phyloP scores from a whole-genome alignment of 1,140 invertebrate genomes.

The Choristoneura fumiferana region DNA sequence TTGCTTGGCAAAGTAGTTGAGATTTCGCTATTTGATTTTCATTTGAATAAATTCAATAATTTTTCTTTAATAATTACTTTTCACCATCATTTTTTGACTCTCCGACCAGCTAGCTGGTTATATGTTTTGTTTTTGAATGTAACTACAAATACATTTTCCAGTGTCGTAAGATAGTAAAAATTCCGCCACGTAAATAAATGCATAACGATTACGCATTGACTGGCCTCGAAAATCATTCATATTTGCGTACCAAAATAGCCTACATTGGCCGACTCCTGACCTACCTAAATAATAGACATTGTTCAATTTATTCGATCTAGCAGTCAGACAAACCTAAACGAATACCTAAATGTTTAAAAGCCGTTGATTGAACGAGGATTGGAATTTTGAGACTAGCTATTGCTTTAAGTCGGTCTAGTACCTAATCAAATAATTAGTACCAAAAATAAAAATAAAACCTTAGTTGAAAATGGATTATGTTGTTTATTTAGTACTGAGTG shows the following conservation, averaged over 20 bases:
- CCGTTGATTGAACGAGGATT: no score
- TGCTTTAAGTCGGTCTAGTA: slow-evolving; percentile 43
- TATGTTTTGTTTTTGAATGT: no score
- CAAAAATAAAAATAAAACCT: slow-evolving; percentile 19
- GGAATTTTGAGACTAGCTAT: slow-evolving; percentile 69
- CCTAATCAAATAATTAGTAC: slow-evolving; percentile 15
- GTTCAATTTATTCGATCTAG: neutral
- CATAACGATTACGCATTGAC: neutral
- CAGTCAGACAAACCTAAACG: no score
- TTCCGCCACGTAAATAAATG: neutral
- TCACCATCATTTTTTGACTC: no score
- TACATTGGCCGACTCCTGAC: neutral
- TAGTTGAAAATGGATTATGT: slow-evolving; percentile 12
- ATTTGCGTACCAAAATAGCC: slow-evolving; percentile 19
- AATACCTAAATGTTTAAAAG: no score
- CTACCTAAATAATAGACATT: neutral
- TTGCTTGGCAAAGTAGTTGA: no score
- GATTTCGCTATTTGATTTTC: no score
- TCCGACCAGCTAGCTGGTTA: no score
- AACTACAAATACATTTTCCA: no score
- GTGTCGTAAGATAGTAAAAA: no score
- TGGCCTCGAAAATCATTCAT: slow-evolving; percentile 1
- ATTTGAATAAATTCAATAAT: no score
- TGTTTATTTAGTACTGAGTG: slow-evolving; percentile 1
- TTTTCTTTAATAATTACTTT: no score